Conservation (phyloP, 1,140 invertebrate genomes). For the Sitodiplosis mosellana region DNA sequence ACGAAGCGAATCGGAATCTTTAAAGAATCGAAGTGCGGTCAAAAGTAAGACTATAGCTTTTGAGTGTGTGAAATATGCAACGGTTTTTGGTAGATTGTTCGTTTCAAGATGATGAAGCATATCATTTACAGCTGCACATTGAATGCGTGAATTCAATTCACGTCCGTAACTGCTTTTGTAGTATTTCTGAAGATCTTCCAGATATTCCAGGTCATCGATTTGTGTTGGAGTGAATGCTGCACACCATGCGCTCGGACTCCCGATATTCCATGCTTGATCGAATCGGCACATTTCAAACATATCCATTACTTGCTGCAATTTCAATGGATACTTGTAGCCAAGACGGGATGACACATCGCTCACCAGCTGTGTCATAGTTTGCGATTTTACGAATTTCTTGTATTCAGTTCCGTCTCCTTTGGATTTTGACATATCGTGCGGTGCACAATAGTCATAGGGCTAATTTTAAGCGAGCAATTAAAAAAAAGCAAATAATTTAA, state of each 20-base stretch:
- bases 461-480: neutral
- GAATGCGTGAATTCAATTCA: slow-evolving; percentile 30
- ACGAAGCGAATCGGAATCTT: slow-evolving; percentile 39
- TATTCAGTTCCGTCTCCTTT: slow-evolving; percentile 14
- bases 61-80: slow-evolving; percentile 58
- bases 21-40: slow-evolving; percentile 42
- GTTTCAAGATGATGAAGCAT: slow-evolving; percentile 35
- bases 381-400: slow-evolving; percentile 11
- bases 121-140: slow-evolving; percentile 40
- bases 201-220: slow-evolving; percentile 38
- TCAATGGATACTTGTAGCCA: slow-evolving; percentile 7
- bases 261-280: slow-evolving; percentile 44
- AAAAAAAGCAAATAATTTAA: no score
- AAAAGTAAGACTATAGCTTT: slow-evolving; percentile 39
- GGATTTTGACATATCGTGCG: slow-evolving; percentile 14
- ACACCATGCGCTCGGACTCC: slow-evolving; percentile 48
- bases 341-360: slow-evolving; percentile 14
- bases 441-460: slow-evolving; percentile 25
- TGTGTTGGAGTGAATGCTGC: slow-evolving; percentile 22
- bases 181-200: slow-evolving; percentile 41
- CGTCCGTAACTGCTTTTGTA: slow-evolving; percentile 41
- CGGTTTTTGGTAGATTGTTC: slow-evolving; percentile 29
- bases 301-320: neutral
- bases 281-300: slow-evolving; percentile 52
- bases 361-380: slow-evolving; percentile 14